Base-by-base conservation (phyloP, 64 coral and sea anemone genomes). In the Stylophora pistillata region DNA sequence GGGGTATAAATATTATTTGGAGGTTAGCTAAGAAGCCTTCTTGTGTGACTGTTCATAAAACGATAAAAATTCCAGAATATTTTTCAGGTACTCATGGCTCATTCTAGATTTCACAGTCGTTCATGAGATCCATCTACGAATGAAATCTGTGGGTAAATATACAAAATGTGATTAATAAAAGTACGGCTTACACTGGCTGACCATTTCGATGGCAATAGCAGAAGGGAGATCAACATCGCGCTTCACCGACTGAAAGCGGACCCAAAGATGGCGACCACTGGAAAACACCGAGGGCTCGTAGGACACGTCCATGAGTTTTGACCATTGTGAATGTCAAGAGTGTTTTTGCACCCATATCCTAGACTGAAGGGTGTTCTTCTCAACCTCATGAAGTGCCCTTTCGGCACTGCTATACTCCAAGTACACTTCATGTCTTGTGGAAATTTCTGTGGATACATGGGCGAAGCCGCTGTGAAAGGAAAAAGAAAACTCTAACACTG, bases 381-480 rank as follows among this genome's bases (percentile, higher is more conserved):
- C 17, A 94, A 53, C 41, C 28, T 86, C 53, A 94, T 64, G 18
- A 58, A 74, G 10, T 87, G 69, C 57, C 88, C 93, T 5, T 59
- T 62, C 5, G 81, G 88, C 3, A 90, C 88, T 37, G 74, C 74
- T 75, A 94, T 78, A n/a, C 70, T 80, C 93, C 92, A 94, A 2
- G 92, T 94, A 53, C 92, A 94, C 12, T 77, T 73, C 65, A 94
- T 94, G 30, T 86, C 80, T 52, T 59, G 32, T 0, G 87, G 92
- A 66, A 90, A 94, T 20, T 57, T 34, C 28, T 31, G 30, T 81
- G 92, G 92, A 70, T 94, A 89, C 0, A 55, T 29, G 3, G 92
- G 92, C 30, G 87, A 90, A 16, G 80, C 32, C 33, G 80, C 80
- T 84, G 33, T 34, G 26, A 84, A 26, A 13, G 31, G 63, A 65